Percentiles rank a stretch among this genome's conserved stretches.
Conservation (phyloP, 2,888 invertebrate species). For the Timandra comae region DNA sequence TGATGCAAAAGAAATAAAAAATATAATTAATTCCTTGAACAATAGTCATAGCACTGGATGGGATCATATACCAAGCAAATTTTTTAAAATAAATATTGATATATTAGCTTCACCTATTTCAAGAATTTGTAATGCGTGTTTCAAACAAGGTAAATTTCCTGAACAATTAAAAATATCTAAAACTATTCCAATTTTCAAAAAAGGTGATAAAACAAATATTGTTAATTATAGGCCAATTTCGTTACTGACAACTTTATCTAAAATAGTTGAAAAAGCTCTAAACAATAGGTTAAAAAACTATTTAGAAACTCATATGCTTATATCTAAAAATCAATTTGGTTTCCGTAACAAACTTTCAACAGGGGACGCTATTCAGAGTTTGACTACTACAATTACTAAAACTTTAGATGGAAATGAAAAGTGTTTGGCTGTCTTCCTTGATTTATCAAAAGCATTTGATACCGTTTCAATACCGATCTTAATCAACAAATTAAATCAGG, state of each 20-base stretch:
- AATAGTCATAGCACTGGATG: not conserved
- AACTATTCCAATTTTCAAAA: not conserved
- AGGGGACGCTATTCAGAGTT: not conserved
- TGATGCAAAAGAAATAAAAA: not conserved
- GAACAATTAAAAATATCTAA: not conserved
- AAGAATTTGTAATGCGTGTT: not conserved
- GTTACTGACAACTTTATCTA: not conserved
- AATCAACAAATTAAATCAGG: not conserved
- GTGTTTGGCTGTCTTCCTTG: not conserved
- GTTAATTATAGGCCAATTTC: not conserved
- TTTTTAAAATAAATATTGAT: too few relatives aligned
- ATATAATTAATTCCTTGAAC: not conserved
- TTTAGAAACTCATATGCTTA: not conserved
- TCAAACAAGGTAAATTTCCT: not conserved
- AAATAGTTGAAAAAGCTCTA: not conserved
- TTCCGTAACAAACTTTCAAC: not conserved
- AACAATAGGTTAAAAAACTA: not conserved
- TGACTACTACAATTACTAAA: not conserved
- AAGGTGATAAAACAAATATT: not conserved
- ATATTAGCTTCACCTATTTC: too few relatives aligned
- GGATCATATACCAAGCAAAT: not conserved
- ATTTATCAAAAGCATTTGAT: not conserved
- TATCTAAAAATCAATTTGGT: not conserved
- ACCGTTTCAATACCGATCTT: not conserved
- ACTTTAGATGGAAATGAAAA: not conserved